Evolutionary conservation across 2,797 vertebrate genomes (phyloP).

Genomic region (Eulemur mongoz): DNA sequence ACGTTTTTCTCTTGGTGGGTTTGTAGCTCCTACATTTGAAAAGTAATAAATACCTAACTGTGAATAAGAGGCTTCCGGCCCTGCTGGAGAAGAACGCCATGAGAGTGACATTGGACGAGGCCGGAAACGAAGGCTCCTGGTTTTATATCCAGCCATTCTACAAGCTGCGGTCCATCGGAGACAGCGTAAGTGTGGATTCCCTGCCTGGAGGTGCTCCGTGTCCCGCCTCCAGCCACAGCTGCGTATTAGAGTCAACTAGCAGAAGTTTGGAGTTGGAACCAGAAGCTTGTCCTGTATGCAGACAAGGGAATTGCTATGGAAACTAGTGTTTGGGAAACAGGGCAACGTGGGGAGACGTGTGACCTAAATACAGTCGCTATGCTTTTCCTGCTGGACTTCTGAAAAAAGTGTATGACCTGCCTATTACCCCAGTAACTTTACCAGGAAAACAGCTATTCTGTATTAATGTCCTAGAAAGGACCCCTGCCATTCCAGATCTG

Average conservation of each 20-base stretch:
- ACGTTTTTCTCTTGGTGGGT: conserved; percentile 63
- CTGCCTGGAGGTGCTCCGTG: accelerated
- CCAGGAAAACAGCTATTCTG: neutral
- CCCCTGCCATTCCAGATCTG: neutral
- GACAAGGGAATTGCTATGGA: conserved; percentile 60
- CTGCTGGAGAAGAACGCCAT: conserved; percentile 99
- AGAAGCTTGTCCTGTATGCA: neutral
- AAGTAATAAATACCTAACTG: conserved; percentile 99
- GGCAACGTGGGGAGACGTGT: conserved; percentile 70
- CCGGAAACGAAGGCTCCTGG: conserved; percentile 99
- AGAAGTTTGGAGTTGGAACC: neutral
- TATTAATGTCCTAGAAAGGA: neutral
- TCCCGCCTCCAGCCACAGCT: accelerated
- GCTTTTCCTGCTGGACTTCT: conserved; percentile 63
- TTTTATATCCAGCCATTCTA: conserved; percentile 99
- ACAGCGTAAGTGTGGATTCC: conserved; percentile 91
- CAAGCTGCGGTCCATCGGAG: conserved; percentile 97
- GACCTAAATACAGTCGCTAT: conserved; percentile 68
- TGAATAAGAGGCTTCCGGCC: conserved; percentile 98
- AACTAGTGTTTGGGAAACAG: conserved; percentile 81
- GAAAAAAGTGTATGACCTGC: conserved; percentile 51
- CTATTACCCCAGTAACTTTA: conserved; percentile 45
- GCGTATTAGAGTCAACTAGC: neutral
- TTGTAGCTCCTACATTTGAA: conserved; percentile 96
- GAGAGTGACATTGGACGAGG: conserved; percentile 96